These are phyloP conservation scores for Apostichopus californicus DNA, from an alignment of 35 echinoderm and acorn worm species.

Conservation along the genomic window DNA sequence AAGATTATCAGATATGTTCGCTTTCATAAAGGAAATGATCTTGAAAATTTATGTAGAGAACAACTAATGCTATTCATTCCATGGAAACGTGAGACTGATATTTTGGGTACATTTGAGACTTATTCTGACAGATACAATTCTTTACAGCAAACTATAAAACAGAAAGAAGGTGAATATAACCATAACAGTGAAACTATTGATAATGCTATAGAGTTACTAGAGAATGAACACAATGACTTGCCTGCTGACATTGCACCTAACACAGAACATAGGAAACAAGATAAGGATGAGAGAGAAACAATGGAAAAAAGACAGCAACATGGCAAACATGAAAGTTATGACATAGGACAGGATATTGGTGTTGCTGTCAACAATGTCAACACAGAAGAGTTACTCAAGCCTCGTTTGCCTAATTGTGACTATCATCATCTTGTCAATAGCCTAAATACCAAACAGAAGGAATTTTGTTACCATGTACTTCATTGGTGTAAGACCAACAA, in stretches of 20 bases:
- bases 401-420: slow-evolving; percentile 20
- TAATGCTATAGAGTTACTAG: not conserved
- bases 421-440: slow-evolving; percentile 7
- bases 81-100: slow-evolving; percentile 39
- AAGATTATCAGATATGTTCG: slow-evolving; percentile 47
- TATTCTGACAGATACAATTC: not conserved
- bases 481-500: slow-evolving; percentile 38
- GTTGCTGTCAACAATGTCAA: slow-evolving; percentile 17
- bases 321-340: slow-evolving; percentile 20
- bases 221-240: slow-evolving; percentile 17
- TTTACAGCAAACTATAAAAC: not conserved
- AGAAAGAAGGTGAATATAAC: slow-evolving; percentile 11
- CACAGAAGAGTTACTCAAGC: slow-evolving; percentile 27
- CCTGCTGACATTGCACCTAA: slow-evolving; percentile 28
- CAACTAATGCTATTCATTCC: slow-evolving; percentile 54
- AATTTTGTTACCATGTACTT: slow-evolving; percentile 51
- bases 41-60: slow-evolving; percentile 62
- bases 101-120: not conserved
- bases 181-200: slow-evolving; percentile 8
- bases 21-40: slow-evolving; percentile 34
- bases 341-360: slow-evolving; percentile 61
- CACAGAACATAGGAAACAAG: slow-evolving; percentile 39
- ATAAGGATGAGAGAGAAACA: not conserved
- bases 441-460: slow-evolving; percentile 49
- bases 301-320: not conserved